Evolutionary conservation across 1,140 invertebrate species (phyloP).

Genomic region (Xylocopa sonorina): DNA sequence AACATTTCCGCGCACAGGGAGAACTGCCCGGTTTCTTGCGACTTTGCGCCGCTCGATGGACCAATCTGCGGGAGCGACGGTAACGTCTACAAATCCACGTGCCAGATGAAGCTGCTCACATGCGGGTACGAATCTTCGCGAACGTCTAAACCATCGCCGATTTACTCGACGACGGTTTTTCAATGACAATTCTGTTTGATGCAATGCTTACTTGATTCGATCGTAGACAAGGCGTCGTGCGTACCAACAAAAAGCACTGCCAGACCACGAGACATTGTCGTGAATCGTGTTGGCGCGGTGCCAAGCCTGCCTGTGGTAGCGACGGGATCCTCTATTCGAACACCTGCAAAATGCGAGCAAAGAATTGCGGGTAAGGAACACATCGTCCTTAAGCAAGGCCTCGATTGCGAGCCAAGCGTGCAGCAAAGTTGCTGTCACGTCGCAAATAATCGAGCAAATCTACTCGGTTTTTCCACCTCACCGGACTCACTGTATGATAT

Average conservation of each 20-base stretch:
- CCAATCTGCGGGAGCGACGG: slow-evolving; percentile 96
- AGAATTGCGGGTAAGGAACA: slow-evolving; percentile 91
- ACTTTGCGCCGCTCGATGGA: slow-evolving; percentile 90
- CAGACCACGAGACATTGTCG: slow-evolving; percentile 95
- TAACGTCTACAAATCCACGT: slow-evolving; percentile 96
- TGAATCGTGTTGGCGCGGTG: slow-evolving; percentile 94
- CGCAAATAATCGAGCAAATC: not conserved
- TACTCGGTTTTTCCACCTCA: not conserved
- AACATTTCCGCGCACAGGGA: slow-evolving; percentile 93
- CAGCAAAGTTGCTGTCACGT: not conserved
- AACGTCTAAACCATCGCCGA: too few relatives aligned
- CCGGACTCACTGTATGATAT: slow-evolving; percentile 22
- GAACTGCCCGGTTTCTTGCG: slow-evolving; percentile 93
- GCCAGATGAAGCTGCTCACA: slow-evolving; percentile 94
- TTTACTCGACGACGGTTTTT: too few relatives aligned
- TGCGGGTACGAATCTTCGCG: slow-evolving; percentile 86
- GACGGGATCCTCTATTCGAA: slow-evolving; percentile 95
- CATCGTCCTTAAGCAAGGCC: slow-evolving; percentile 9
- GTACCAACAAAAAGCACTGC: slow-evolving; percentile 93
- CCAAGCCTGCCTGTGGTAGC: slow-evolving; percentile 94
- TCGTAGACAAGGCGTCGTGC: slow-evolving; percentile 89
- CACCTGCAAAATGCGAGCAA: slow-evolving; percentile 95
- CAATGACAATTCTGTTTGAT: slow-evolving; percentile 15
- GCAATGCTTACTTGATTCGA: not conserved
- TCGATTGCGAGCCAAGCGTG: not conserved